Conservation (phyloP, 1,140 invertebrate species). For the Trichoplusia ni region DNA sequence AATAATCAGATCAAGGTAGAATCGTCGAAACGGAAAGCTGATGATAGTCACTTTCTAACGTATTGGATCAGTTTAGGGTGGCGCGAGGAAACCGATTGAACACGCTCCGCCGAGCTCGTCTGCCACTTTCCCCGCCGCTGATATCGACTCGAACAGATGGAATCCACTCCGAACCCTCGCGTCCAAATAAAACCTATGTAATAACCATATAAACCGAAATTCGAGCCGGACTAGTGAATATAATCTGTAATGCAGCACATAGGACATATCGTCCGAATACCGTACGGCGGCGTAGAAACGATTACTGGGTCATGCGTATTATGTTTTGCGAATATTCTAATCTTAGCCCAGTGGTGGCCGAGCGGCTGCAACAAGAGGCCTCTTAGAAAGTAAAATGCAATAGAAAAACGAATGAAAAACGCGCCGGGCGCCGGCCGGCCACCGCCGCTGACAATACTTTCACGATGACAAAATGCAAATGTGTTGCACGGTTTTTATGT, state of each 20-base stretch:
- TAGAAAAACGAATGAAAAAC: slow-evolving; percentile 28
- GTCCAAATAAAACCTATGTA: no score
- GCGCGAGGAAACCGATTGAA: neutral
- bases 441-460: slow-evolving; percentile 19
- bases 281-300: neutral
- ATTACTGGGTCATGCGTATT: slow-evolving; percentile 21
- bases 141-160: no score
- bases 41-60: slow-evolving; percentile 48
- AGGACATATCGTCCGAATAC: no score
- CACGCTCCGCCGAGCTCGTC: neutral
- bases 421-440: neutral
- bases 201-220: no score
- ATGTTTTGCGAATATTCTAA: slow-evolving; percentile 4
- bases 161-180: no score
- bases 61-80: slow-evolving; percentile 29
- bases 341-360: neutral
- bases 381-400: slow-evolving; percentile 24
- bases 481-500: slow-evolving; percentile 11
- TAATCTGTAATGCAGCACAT: neutral
- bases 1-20: slow-evolving; percentile 71
- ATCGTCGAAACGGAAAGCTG: slow-evolving; percentile 39
- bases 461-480: slow-evolving; percentile 23
- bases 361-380: slow-evolving; percentile 1
- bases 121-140: neutral
- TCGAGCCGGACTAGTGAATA: neutral